Evolutionary conservation across 1,140 invertebrate species (phyloP), one percentile per base, ranked within the genome.

Genomic region (Euborellia annulipes): DNA sequence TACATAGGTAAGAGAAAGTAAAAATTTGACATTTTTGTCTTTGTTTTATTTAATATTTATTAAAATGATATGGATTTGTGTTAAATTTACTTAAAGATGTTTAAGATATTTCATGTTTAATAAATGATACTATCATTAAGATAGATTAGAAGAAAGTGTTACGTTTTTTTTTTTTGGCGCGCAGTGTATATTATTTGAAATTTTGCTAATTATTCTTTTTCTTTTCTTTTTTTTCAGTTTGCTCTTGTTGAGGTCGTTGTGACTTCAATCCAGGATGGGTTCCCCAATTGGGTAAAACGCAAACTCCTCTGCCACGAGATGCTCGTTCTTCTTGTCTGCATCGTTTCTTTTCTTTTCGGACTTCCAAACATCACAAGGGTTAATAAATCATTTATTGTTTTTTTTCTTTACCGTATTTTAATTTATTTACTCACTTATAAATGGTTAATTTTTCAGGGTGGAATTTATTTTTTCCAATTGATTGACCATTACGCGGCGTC

Each of bases 401-500:
- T n/a, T 2, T 11, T 14, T 36, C 3, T 9, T 6, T 17, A 36
- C 17, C n/a, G 6, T 37, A 18, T 11, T 17, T 3, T 11, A 14
- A 11, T 36, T 14, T 8, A 32, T 32, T 32, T 8, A 32, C n/a
- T 32, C 8, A 42, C 47, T 45, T 39, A 49, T 63, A 63, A n/a
- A n/a, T n/a, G n/a, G n/a, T n/a, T n/a, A n/a, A n/a, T n/a, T n/a
- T n/a, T n/a, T 45, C 61, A 85, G 79, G 88, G 87, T 51, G 90
- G 89, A 49, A 90, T 92, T 53, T 93, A 87, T 56, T 85, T 86
- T 56, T 93, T 94, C 61, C 85, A 90, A 72, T 62, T 93, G 23
- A 82, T 93, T 58, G 89, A 94, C 59, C 87, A 89, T 61, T 94
- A 91, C 60, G 81, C 87, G 4, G 86, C 88, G 14, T 88, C 85